A percentile compares a stretch with the other conserved stretches of the same genome.
phyloP scores from a whole-genome alignment of 2,113 vertebrate genomes.

The Chaetodon trifascialis region DNA sequence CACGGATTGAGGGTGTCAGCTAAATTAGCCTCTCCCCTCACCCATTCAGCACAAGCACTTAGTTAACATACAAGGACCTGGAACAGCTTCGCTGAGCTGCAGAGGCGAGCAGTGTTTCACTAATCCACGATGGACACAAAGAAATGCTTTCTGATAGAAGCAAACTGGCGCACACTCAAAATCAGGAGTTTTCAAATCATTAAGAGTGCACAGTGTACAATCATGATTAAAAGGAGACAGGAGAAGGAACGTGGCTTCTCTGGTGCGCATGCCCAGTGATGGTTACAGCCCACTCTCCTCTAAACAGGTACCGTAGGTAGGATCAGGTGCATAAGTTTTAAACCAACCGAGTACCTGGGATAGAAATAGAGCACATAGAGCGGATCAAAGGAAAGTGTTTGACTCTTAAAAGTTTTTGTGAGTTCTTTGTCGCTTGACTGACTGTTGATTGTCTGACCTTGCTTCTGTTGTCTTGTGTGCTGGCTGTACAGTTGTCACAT shows the following conservation, averaged over 20 bases:
- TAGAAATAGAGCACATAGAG: background rate
- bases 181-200: background rate
- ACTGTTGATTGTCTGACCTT: background rate
- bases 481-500: background rate
- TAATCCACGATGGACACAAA: background rate
- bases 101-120: background rate
- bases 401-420: no score
- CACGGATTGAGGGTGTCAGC: slow-evolving; percentile 79
- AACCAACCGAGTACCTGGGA: background rate
- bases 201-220: background rate
- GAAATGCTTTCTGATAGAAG: background rate
- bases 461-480: background rate
- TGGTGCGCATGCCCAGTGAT: background rate
- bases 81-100: slow-evolving; percentile 42
- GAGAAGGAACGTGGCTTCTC: background rate
- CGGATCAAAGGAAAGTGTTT: no score
- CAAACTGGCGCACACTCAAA: background rate
- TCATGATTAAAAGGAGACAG: background rate
- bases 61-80: slow-evolving; percentile 75
- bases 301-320: background rate
- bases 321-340: no score
- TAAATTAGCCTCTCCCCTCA: slow-evolving; percentile 82
- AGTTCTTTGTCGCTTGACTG: background rate
- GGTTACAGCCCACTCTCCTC: background rate
- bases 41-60: slow-evolving; percentile 62